phyloP scores from a whole-genome alignment of 1,140 invertebrate species.

The Pseudoatta argentina region DNA sequence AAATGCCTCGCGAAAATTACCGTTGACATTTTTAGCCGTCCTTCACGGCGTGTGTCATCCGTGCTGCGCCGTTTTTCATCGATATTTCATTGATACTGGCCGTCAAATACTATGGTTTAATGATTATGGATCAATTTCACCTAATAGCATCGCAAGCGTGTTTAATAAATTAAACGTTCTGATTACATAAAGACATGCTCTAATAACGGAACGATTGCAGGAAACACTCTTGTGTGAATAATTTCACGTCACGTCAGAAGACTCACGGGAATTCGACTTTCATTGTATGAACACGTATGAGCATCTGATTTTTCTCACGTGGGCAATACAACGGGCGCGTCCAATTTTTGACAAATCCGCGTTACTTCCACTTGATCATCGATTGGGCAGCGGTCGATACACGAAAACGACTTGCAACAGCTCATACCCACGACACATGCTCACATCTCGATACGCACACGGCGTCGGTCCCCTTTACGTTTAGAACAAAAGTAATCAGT shows the following conservation, averaged over 20 bases:
- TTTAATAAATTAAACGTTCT: constrained; percentile 25
- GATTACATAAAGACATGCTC: not conserved
- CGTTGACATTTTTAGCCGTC: constrained; percentile 15
- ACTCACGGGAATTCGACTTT: not conserved
- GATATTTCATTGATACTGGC: constrained; percentile 9
- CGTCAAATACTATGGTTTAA: constrained; percentile 23
- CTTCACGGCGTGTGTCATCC: not conserved
- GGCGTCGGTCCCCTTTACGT: constrained; percentile 54
- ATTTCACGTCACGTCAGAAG: not conserved
- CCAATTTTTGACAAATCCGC: constrained; percentile 8
- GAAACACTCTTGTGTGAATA: constrained; percentile 13
- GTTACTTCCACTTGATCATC: not conserved
- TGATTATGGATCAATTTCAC: not conserved
- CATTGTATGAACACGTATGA: not conserved
- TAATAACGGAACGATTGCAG: not conserved
- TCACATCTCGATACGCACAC: constrained; percentile 66
- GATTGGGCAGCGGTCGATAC: constrained; percentile 16
- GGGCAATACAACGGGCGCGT: not conserved
- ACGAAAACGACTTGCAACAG: constrained; percentile 35
- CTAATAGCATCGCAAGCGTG: constrained; percentile 4
- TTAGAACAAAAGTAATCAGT: constrained; percentile 60
- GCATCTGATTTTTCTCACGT: not conserved
- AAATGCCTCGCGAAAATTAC: constrained; percentile 25
- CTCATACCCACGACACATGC: constrained; percentile 57
- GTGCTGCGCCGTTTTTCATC: constrained; percentile 12